Base-by-base conservation (phyloP, 1,140 invertebrate species). In the Leptinotarsa undecemlineata region DNA sequence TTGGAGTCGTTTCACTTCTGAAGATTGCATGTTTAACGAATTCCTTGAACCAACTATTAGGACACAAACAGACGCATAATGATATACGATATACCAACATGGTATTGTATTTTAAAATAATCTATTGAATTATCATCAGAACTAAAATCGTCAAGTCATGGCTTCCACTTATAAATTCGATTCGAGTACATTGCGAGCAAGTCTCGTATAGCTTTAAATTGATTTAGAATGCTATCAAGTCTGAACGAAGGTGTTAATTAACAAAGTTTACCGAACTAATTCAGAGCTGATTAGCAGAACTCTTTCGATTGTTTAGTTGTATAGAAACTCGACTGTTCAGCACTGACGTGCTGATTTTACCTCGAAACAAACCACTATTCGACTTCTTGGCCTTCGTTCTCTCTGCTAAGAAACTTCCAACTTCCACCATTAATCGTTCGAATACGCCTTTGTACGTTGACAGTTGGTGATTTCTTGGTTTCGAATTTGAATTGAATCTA, bases 391-490 rank as follows among this genome's bases (percentile, higher is more conserved):
- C 33, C 48, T 71, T 26, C 14, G 13, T 62, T 71, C 57, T 71
- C 69, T 68, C 19, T 42, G 42, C 42, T 71, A 19, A 17, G 48
- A 71, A 71, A 75, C 66, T 68, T 19, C 48, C 23, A 76, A 76
- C 71, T 76, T 73, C 73, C 48, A 61, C 72, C 75, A 76, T 76
- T 72, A 76, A 73, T 76, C 75, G 71, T 76, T 76, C 71, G 70
- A 69, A 76, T 73, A 70, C 70, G 72, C 73, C 68, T 76, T 76
- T 76, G 75, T 74, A 71, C 69, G 68, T 71, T 67, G 48, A 61
- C 70, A 74, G 33, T 74, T 66, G 8, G 60, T 64, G 75, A 48
- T 76, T 76, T 76, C 47, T 67, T 73, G 57, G 68, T 76, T 76
- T 73, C 66, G 71, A 73, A 73, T 76, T 74, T 74, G 64, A 64